A percentile compares a stretch with the other conserved stretches of the same genome.
Conservation (phyloP, 2,797 vertebrate species). For the Otus scops region DNA sequence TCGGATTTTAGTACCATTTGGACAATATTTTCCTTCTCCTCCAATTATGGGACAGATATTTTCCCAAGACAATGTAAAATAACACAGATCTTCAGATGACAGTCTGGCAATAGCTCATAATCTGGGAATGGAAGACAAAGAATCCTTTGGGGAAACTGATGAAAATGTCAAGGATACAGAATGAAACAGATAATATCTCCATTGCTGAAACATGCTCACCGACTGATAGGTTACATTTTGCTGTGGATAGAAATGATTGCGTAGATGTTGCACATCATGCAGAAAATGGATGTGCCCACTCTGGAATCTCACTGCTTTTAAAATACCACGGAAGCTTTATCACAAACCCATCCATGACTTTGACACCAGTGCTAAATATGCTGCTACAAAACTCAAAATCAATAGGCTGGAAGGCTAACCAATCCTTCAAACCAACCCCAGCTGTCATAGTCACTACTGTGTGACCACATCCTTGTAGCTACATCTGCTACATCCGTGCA, state of each 20-base stretch:
- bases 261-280: neutral
- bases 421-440: neutral
- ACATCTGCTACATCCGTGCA: neutral
- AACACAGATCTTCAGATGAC: neutral
- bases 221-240: neutral
- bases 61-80: neutral
- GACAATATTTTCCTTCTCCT: neutral
- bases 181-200: neutral
- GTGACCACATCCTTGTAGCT: neutral
- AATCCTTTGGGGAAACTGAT: neutral
- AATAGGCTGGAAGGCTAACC: neutral
- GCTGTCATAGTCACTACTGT: neutral
- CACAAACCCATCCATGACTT: neutral
- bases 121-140: neutral
- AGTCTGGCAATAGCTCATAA: neutral
- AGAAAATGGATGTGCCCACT: neutral
- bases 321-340: neutral
- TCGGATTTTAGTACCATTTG: neutral
- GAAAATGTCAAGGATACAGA: constrained; percentile 20
- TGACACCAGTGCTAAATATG: neutral
- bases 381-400: neutral
- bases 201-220: neutral
- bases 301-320: neutral
- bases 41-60: neutral
- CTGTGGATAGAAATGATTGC: neutral